phyloP scores from a whole-genome alignment of 2,888 invertebrate genomes.

The Herminia tarsipennalis region DNA sequence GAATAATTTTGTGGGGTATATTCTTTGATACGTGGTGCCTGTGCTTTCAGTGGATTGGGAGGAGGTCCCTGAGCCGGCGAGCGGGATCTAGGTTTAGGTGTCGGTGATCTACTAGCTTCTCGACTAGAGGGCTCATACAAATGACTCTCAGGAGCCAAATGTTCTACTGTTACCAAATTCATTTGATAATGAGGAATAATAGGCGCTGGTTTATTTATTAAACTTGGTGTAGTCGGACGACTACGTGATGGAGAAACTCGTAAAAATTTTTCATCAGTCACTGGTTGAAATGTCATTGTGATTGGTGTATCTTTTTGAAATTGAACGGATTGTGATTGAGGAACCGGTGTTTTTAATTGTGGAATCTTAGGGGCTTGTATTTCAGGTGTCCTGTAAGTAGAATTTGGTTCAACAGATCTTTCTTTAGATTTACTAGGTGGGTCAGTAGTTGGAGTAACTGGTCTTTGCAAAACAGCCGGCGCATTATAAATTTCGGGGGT shows the following conservation, averaged over 20 bases:
- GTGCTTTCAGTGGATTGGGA: slow-evolving; percentile 87
- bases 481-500: slow-evolving; percentile 83
- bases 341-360: slow-evolving; percentile 46
- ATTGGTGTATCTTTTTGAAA: slow-evolving; percentile 82
- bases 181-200: slow-evolving; percentile 92
- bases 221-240: slow-evolving; percentile 89
- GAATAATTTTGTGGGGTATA: slow-evolving; percentile 66
- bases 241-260: slow-evolving; percentile 83
- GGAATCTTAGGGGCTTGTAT: slow-evolving; percentile 47
- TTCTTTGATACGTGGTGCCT: slow-evolving; percentile 87
- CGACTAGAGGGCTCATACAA: slow-evolving; percentile 87
- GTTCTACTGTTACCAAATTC: slow-evolving; percentile 89
- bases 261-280: slow-evolving; percentile 83
- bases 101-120: slow-evolving; percentile 87
- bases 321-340: slow-evolving; percentile 57
- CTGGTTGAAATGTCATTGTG: slow-evolving; percentile 88
- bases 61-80: slow-evolving; percentile 91
- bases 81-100: slow-evolving; percentile 87
- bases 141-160: slow-evolving; percentile 85
- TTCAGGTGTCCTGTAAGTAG: slow-evolving; percentile 48
- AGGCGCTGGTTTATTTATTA: slow-evolving; percentile 91
- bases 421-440: slow-evolving; percentile 66
- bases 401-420: slow-evolving; percentile 62
- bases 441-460: slow-evolving; percentile 74
- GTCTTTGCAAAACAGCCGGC: slow-evolving; percentile 71